Percentiles rank a stretch among this genome's conserved stretches.
Conservation (phyloP, 2,113 vertebrate genomes). For the Clarias magur region DNA sequence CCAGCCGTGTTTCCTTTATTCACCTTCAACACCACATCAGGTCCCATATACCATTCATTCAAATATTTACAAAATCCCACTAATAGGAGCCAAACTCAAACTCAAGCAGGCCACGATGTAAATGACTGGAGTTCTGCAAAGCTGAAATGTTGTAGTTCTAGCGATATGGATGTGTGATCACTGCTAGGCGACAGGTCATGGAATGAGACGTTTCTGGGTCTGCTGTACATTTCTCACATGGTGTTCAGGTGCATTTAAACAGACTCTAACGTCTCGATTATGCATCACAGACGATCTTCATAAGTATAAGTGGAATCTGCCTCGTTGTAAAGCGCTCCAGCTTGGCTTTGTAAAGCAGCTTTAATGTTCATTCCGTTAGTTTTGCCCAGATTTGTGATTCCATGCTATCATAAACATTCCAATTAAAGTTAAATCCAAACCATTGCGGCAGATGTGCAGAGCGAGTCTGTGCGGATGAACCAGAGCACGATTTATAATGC, state of each 20-base stretch:
- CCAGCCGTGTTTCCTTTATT: not conserved
- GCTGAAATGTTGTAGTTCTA: conserved; percentile 4
- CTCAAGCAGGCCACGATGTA: conserved; percentile 4
- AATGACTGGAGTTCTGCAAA: conserved; percentile 1
- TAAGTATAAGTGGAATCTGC: not conserved
- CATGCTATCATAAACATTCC: conserved; percentile 45
- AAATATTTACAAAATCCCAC: conserved; percentile 19
- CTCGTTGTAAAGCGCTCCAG: not conserved
- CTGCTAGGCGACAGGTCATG: not conserved
- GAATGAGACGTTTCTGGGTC: not conserved
- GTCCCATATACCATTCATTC: not conserved
- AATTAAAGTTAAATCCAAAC: conserved; percentile 1
- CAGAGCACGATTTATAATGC: conserved; percentile 39
- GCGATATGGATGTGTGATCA: not conserved
- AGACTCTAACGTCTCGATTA: not conserved
- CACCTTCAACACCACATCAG: conserved; percentile 1
- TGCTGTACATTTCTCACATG: not conserved
- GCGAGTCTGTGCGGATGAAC: conserved; percentile 28
- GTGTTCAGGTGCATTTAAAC: not conserved
- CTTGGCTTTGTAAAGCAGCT: conserved; percentile 18
- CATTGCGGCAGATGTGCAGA: conserved; percentile 31
- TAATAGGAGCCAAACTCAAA: not conserved
- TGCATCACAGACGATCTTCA: not conserved
- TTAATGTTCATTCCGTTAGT: conserved; percentile 14
- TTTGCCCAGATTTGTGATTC: conserved; percentile 24